These are phyloP conservation scores for Diachrysia chrysitis DNA, from an alignment of 2,888 invertebrate genomes.

Conservation along the genomic window DNA sequence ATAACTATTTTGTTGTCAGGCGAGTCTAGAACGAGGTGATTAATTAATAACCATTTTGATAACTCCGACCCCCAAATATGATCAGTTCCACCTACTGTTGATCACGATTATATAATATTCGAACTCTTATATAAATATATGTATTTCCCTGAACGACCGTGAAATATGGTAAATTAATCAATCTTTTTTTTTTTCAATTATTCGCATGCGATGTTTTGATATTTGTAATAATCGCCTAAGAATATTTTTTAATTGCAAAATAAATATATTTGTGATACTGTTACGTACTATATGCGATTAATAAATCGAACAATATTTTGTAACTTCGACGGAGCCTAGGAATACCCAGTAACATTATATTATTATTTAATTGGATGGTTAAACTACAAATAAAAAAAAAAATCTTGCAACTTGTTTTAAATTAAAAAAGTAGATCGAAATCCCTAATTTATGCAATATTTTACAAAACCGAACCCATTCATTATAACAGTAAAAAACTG, in stretches of 20 bases:
- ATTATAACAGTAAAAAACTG: neutral
- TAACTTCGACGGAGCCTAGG: too few species aligned
- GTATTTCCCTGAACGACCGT: neutral
- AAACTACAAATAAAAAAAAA: neutral
- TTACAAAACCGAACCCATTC: neutral
- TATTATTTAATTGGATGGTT: neutral
- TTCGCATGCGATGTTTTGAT: neutral
- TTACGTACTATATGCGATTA: too few species aligned
- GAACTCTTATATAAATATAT: neutral
- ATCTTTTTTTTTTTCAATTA: neutral
- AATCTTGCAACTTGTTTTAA: neutral
- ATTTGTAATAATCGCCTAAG: too few species aligned
- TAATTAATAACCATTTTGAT: constrained; percentile 16
- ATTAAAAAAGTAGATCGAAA: neutral
- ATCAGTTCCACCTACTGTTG: constrained; percentile 44
- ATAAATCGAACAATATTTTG: too few species aligned
- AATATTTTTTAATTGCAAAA: too few species aligned
- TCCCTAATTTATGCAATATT: neutral
- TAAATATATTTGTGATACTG: too few species aligned
- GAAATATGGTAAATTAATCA: neutral
- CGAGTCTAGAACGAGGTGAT: constrained; percentile 24
- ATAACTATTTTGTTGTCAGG: constrained; percentile 7
- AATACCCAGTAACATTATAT: too few species aligned
- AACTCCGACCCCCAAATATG: constrained; percentile 30
- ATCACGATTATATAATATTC: constrained; percentile 19